phyloP scores from a whole-genome alignment of 2,113 vertebrate species.

The Tragelaphus strepsiceros region DNA sequence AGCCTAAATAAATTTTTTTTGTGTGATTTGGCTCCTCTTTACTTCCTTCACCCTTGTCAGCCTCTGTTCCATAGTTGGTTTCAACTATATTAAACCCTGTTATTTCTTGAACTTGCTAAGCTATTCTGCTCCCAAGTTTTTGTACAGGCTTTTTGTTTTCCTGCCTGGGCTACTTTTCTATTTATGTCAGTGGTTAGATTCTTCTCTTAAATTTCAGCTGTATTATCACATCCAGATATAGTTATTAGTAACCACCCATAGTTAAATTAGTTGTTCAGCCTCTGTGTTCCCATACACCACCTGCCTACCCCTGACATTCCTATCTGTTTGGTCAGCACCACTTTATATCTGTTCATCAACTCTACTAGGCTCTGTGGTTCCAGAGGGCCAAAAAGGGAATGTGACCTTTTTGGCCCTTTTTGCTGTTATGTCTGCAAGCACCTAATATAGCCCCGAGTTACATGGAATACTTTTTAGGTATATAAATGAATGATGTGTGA shows the following conservation, averaged over 20 bases:
- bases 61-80: not conserved
- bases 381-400: not conserved
- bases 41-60: not conserved
- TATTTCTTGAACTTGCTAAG: not conserved
- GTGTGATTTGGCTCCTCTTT: not conserved
- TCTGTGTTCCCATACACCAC: not conserved
- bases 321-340: not conserved
- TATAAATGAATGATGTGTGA: not conserved
- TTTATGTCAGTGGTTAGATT: not conserved
- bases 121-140: not conserved
- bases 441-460: not conserved
- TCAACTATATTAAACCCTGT: not conserved
- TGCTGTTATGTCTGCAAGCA: not conserved
- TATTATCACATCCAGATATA: not conserved
- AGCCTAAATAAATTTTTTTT: not conserved
- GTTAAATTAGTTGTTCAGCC: not conserved
- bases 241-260: not conserved
- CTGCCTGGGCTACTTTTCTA: not conserved
- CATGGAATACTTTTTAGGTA: not conserved
- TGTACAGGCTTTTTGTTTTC: not conserved
- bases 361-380: not conserved
- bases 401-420: not conserved
- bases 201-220: not conserved
- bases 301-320: not conserved
- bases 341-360: not conserved